Evolutionary conservation across 2,797 vertebrate species (phyloP).

Genomic region (Coregonus sp.): DNA sequence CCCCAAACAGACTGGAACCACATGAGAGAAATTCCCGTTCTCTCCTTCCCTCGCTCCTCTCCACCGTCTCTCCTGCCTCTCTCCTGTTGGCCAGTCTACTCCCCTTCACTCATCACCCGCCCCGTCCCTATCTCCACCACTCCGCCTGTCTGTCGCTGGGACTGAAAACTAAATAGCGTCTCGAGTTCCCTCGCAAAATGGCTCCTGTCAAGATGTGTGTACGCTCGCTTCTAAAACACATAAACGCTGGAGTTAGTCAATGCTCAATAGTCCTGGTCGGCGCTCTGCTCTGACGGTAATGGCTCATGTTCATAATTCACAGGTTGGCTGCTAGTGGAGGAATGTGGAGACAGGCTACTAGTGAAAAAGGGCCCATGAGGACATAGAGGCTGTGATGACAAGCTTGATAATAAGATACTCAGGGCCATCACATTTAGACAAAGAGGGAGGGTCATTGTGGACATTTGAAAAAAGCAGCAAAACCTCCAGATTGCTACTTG

Average conservation of each 20-base stretch:
- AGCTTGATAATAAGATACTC: not conserved
- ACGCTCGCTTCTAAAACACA: constrained; percentile 23
- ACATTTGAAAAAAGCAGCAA: constrained; percentile 18
- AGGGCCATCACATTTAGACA: not conserved
- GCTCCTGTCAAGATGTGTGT: constrained; percentile 21
- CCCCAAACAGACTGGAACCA: constrained; percentile 65
- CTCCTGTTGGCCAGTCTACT: constrained; percentile 28
- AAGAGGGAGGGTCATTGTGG: constrained; percentile 1
- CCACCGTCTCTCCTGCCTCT: not conserved
- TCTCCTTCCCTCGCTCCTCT: not conserved
- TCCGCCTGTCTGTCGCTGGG: constrained; percentile 63
- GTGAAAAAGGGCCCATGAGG: not conserved
- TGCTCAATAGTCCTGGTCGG: not conserved
- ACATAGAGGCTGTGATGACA: not conserved
- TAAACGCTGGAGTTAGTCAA: constrained; percentile 16
- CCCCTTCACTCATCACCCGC: constrained; percentile 44
- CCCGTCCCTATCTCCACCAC: not conserved
- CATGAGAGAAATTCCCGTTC: constrained; percentile 51
- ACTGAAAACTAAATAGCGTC: constrained; percentile 64
- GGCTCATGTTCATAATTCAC: not conserved
- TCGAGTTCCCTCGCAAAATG: constrained; percentile 37
- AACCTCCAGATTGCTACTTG: constrained; percentile 10
- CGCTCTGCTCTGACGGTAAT: not conserved
- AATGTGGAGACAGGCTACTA: not conserved
- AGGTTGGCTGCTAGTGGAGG: not conserved